Percentiles rank a stretch among this genome's conserved stretches.
Evolutionary conservation across 2,888 invertebrate genomes (phyloP).

Genomic region (Eupelmus urozonus): DNA sequence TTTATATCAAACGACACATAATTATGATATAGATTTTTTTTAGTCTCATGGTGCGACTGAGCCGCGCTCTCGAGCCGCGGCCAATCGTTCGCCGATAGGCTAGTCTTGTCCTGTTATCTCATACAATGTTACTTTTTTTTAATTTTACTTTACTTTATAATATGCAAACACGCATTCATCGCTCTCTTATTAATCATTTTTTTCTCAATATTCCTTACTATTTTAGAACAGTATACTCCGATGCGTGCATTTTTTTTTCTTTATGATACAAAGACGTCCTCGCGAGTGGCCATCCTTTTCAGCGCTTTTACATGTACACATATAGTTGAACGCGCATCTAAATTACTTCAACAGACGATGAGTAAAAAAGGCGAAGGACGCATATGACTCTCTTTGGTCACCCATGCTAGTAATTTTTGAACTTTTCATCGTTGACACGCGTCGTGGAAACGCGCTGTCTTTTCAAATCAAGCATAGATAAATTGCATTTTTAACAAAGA

Average conservation of each 20-base stretch:
- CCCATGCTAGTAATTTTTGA: slow-evolving; percentile 51
- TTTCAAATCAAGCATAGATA: not conserved
- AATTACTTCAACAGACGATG: not conserved
- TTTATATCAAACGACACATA: slow-evolving; percentile 77
- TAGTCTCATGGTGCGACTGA: slow-evolving; percentile 75
- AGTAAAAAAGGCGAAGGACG: not conserved
- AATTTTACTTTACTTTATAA: slow-evolving; percentile 41
- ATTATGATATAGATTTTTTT: slow-evolving; percentile 76
- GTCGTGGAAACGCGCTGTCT: not conserved
- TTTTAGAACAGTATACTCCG: slow-evolving; percentile 56
- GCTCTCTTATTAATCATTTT: slow-evolving; percentile 48
- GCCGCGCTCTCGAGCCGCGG: slow-evolving; percentile 7
- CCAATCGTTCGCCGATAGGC: slow-evolving; percentile 71
- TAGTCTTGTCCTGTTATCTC: slow-evolving; percentile 74
- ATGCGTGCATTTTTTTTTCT: slow-evolving; percentile 61
- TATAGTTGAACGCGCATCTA: not conserved
- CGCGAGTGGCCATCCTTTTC: slow-evolving; percentile 70
- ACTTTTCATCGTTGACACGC: slow-evolving; percentile 4
- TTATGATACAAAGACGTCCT: slow-evolving; percentile 71
- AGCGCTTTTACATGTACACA: slow-evolving; percentile 13
- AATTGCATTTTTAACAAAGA: no score
- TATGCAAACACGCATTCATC: slow-evolving; percentile 53
- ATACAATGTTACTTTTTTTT: slow-evolving; percentile 66
- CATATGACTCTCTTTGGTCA: slow-evolving; percentile 31
- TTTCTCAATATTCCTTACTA: slow-evolving; percentile 43